Evolutionary conservation across 1,140 invertebrate genomes (phyloP).

Genomic region (Scaptomyza pallida): DNA sequence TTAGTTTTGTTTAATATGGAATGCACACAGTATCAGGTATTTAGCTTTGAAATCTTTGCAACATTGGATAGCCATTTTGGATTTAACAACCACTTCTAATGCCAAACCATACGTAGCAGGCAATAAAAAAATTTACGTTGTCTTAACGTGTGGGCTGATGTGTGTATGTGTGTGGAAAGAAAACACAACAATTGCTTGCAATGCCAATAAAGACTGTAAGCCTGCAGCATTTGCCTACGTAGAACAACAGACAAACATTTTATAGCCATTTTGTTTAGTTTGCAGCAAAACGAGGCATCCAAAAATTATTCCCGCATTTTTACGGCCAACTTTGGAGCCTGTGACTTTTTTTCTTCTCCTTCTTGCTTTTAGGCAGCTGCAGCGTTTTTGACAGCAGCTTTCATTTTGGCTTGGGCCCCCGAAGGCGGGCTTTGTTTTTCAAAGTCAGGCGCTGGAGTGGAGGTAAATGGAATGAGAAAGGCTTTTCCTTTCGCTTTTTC

Average conservation of each 20-base stretch:
- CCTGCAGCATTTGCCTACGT: slow-evolving; percentile 38
- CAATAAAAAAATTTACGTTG: slow-evolving; percentile 28
- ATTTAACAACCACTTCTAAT: slow-evolving; percentile 15
- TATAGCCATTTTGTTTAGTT: slow-evolving; percentile 33
- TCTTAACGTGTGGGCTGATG: neutral
- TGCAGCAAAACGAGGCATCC: slow-evolving; percentile 8
- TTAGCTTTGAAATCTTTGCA: slow-evolving; percentile 6
- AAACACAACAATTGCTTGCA: slow-evolving; percentile 26
- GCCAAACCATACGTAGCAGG: neutral
- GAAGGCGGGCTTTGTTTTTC: slow-evolving; percentile 5
- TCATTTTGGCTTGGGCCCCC: slow-evolving; percentile 15
- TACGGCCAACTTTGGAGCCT: slow-evolving; percentile 8
- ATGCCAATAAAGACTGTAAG: slow-evolving; percentile 37
- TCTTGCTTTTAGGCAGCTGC: neutral
- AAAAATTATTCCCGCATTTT: slow-evolving; percentile 15
- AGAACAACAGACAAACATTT: slow-evolving; percentile 21
- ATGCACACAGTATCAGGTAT: slow-evolving; percentile 12
- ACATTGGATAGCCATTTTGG: slow-evolving; percentile 19
- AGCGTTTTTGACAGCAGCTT: slow-evolving; percentile 8
- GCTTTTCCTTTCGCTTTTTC: neutral
- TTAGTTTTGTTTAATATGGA: no score
- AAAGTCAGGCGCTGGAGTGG: neutral
- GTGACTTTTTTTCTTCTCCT: neutral
- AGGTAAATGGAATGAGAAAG: neutral
- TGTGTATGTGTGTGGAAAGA: no score